Evolutionary conservation across 2,797 vertebrate species (phyloP).

Genomic region (Falco naumanni): DNA sequence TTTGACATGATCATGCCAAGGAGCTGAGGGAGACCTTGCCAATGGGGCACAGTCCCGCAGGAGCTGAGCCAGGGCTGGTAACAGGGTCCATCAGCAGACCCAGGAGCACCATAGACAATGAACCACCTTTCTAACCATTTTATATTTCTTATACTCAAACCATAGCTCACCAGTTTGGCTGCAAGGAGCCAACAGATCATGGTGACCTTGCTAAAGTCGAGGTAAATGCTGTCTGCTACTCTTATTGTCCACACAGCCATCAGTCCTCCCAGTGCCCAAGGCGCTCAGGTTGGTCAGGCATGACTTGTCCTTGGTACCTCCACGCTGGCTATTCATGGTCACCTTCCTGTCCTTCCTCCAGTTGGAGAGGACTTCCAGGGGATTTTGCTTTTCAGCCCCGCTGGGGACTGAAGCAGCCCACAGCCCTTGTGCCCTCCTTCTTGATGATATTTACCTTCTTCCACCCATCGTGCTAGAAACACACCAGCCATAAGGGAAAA

Average conservation of each 20-base stretch:
- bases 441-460: background rate
- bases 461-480: background rate
- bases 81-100: background rate
- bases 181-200: accelerated
- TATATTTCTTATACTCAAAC: background rate
- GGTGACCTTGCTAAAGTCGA: background rate
- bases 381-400: background rate
- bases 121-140: background rate
- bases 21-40: accelerated
- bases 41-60: accelerated
- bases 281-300: no score
- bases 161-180: background rate
- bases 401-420: accelerated
- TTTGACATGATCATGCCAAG: no score
- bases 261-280: background rate
- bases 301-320: background rate
- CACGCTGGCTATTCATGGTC: background rate
- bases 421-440: background rate
- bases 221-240: no score
- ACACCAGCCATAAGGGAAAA: background rate
- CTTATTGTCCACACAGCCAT: background rate
- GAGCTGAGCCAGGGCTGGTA: background rate
- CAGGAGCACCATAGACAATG: background rate
- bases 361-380: background rate
- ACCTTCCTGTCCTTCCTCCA: background rate